Conservation (phyloP, 2,888 invertebrate species). For the Chloroclystis v-ata region DNA sequence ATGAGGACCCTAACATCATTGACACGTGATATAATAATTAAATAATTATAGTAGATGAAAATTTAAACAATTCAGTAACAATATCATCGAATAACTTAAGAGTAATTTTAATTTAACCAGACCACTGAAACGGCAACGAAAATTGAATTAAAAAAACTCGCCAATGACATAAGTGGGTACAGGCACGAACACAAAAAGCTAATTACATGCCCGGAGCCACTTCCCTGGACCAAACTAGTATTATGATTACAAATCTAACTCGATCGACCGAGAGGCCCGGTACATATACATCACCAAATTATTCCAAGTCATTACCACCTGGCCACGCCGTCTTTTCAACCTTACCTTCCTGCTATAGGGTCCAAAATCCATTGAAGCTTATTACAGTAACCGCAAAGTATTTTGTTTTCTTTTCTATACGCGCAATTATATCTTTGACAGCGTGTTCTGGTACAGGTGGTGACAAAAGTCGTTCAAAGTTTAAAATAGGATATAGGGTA, state of each 20-base stretch:
- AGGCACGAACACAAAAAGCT: constrained; percentile 46
- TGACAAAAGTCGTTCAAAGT: constrained; percentile 41
- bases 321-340: constrained; percentile 24
- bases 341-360: constrained; percentile 33
- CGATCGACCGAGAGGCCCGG: constrained; percentile 65
- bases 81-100: no score
- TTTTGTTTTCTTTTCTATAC: constrained; percentile 62
- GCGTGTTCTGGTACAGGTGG: constrained; percentile 59
- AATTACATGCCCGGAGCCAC: constrained; percentile 54
- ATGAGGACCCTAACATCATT: background rate
- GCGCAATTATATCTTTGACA: constrained; percentile 75
- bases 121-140: background rate
- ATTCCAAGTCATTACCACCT: constrained; percentile 33
- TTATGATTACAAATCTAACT: constrained; percentile 64
- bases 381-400: constrained; percentile 38
- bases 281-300: constrained; percentile 52
- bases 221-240: constrained; percentile 59
- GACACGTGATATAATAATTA: no score
- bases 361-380: constrained; percentile 29
- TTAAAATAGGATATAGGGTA: background rate
- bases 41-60: no score
- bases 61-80: no score
- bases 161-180: constrained; percentile 9
- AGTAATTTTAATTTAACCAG: background rate
- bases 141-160: constrained; percentile 2